These are phyloP conservation scores for Tympanuchus pallidicinctus DNA, from an alignment of 2,113 vertebrate genomes.

Conservation along the genomic window DNA sequence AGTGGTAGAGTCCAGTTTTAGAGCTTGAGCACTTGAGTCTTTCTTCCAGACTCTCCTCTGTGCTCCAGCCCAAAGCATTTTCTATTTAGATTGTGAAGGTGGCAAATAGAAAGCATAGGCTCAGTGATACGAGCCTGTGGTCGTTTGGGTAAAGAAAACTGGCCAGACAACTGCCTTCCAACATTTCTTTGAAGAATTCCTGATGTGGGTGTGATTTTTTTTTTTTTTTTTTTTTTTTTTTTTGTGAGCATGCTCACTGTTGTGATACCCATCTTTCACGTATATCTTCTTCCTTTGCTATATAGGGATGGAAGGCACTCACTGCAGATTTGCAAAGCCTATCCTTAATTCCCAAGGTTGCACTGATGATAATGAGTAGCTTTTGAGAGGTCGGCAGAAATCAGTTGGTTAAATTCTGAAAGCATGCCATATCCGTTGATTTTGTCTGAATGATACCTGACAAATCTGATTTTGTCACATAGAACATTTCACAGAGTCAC, in stretches of 20 bases:
- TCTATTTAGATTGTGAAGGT: neutral
- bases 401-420: neutral
- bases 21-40: neutral
- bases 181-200: neutral
- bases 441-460: neutral
- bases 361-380: neutral
- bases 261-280: neutral
- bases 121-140: neutral
- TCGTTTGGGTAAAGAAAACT: neutral
- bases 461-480: neutral
- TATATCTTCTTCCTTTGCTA: neutral
- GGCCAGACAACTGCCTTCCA: neutral
- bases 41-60: neutral
- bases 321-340: neutral
- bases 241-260: neutral
- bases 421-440: neutral
- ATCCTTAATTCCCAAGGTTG: neutral
- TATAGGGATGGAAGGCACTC: neutral
- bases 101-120: neutral
- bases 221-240: neutral
- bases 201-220: neutral
- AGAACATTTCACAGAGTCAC: neutral
- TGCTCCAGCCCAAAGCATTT: fast-evolving
- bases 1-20: neutral
- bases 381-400: neutral